Evolutionary conservation across 2,888 invertebrate species (phyloP), one percentile per base, ranked within the genome.

Genomic region (Strigamia transsilvanica): DNA sequence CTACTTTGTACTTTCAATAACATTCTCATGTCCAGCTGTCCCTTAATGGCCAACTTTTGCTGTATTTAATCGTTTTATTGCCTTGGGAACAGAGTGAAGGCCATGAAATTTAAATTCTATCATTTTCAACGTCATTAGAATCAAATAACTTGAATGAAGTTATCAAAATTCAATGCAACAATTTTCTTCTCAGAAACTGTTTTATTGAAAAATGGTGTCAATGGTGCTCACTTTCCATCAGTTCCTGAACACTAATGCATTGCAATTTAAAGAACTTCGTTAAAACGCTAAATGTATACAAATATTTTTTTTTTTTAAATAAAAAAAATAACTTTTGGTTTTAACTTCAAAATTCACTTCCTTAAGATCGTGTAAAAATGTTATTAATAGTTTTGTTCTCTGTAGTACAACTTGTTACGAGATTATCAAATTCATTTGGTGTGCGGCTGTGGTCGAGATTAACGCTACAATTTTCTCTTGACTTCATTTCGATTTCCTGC

Each of bases 401-500:
- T 2, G 13, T 13, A 9, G 12, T 32, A 15, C 73, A 73, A 73
- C 27, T 73, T 27, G 73, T 73, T 27, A 32, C 73, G 73, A 73
- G 73, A 73, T 73, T 73, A 73, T 27, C 21, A 73, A 73, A 32
- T 32, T 73, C 73, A 73, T 73, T 32, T 73, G 13, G 73, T 12
- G 13, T 73, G 73, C 7, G 13, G 73, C 73, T 73, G 73, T 10
- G 32, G 73, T 73, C 73, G 73, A 73, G 73, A 73, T 73, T 73
- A 73, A 73, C 73, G 73, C 73, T 73, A n/a, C 32, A 73, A 73
- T 73, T 73, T 73, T 73, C 73, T 32, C 73, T 73, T 32, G 73
- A 73, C 73, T 73, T 73, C 73, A 73, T 73, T 73, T 73, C 73
- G 73, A 73, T 73, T 73, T 73, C 73, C 73, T 73, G 73, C 73